Percentiles rank a stretch among this genome's conserved stretches.
phyloP scores from a whole-genome alignment of 2,888 invertebrate genomes.

The Lasius platythorax region DNA sequence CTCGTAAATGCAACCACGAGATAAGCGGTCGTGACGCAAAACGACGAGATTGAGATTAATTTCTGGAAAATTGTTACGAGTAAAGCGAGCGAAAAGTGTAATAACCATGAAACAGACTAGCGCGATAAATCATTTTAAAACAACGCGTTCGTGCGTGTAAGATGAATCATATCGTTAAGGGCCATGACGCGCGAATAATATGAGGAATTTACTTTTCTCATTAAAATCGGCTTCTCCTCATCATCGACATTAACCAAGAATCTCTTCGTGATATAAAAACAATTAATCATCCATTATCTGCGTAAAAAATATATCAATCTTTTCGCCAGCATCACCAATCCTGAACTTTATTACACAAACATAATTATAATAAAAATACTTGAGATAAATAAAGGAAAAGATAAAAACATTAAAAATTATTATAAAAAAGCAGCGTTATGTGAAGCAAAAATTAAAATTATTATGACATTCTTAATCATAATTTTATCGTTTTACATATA shows the following conservation, averaged over 20 bases:
- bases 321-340: not conserved
- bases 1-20: slow-evolving; percentile 38
- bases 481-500: not conserved
- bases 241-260: slow-evolving; percentile 33
- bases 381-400: too few species aligned
- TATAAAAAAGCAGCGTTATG: not conserved
- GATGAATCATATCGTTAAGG: slow-evolving; percentile 49
- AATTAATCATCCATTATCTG: slow-evolving; percentile 35
- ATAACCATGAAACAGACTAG: slow-evolving; percentile 45
- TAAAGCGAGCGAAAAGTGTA: slow-evolving; percentile 41
- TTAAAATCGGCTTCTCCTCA: slow-evolving; percentile 36
- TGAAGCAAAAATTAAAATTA: not conserved
- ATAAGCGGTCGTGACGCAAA: slow-evolving; percentile 26
- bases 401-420: not conserved
- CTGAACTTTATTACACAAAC: not conserved
- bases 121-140: slow-evolving; percentile 70
- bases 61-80: slow-evolving; percentile 51
- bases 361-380: not conserved
- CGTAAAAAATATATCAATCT: slow-evolving; percentile 29
- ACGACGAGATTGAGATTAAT: slow-evolving; percentile 48
- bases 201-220: slow-evolving; percentile 49
- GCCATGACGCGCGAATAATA: slow-evolving; percentile 50
- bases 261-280: slow-evolving; percentile 33
- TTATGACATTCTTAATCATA: not conserved
- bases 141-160: slow-evolving; percentile 52